A percentile compares a stretch with the other conserved stretches of the same genome.
phyloP scores from a whole-genome alignment of 1,140 invertebrate species.

The Apis mellifera region DNA sequence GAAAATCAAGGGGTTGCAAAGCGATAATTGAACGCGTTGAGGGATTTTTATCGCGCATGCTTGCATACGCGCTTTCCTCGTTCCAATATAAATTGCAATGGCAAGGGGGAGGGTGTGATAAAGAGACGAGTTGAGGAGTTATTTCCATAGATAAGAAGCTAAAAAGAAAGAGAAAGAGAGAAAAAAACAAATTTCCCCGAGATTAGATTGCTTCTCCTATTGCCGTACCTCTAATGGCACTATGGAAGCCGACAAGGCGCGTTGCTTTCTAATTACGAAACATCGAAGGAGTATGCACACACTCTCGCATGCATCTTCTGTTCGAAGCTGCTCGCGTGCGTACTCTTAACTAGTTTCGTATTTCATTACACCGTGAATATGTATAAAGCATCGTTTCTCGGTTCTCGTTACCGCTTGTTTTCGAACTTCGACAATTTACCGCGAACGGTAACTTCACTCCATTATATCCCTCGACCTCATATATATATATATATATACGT shows the following conservation, averaged over 20 bases:
- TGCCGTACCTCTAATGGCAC: not conserved
- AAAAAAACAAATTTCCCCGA: not conserved
- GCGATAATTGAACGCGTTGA: no score
- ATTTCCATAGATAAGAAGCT: no score
- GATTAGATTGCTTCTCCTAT: not conserved
- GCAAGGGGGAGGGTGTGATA: no score
- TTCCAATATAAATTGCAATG: no score
- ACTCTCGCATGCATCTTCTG: not conserved
- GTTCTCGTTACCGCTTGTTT: slow-evolving; percentile 34
- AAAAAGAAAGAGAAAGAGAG: no score
- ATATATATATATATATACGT: not conserved
- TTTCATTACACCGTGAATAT: slow-evolving; percentile 31
- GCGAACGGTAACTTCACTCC: slow-evolving; percentile 7
- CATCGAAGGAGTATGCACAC: not conserved
- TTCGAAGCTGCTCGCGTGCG: not conserved
- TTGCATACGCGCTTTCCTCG: no score
- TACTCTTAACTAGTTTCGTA: slow-evolving; percentile 43
- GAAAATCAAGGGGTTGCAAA: no score
- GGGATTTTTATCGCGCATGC: no score
- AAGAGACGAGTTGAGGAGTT: no score
- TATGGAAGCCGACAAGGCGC: not conserved
- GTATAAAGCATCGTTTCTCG: slow-evolving; percentile 37
- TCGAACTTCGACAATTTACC: slow-evolving; percentile 46
- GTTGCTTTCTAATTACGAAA: not conserved
- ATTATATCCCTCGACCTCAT: not conserved